phyloP scores from a whole-genome alignment of 2,797 vertebrate species.

The Meda fulgida region DNA sequence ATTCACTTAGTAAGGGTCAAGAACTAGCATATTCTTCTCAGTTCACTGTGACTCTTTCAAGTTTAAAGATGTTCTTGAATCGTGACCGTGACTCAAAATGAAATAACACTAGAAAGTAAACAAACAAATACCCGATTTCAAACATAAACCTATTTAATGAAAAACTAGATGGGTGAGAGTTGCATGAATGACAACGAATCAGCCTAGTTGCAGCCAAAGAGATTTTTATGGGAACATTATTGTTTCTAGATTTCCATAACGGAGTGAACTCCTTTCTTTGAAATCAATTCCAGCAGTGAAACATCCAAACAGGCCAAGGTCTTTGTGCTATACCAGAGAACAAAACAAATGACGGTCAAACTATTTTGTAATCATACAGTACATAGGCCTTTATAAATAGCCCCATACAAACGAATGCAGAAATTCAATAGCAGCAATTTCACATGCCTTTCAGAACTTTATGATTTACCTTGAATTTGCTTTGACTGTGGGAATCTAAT shows the following conservation, averaged over 20 bases:
- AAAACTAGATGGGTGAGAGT: background rate
- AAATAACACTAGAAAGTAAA: background rate
- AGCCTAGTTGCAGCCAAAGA: background rate
- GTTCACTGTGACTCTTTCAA: background rate
- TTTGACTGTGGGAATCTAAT: conserved; percentile 51
- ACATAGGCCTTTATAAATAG: conserved; percentile 1
- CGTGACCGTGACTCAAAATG: background rate
- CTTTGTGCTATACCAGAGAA: background rate
- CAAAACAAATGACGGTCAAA: background rate
- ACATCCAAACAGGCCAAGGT: background rate
- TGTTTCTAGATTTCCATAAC: background rate
- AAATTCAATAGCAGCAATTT: conserved; percentile 7
- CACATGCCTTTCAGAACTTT: conserved; percentile 10
- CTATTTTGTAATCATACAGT: background rate
- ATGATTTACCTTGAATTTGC: conserved; percentile 35
- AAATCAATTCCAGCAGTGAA: conserved; percentile 5
- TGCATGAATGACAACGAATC: background rate
- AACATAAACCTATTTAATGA: background rate
- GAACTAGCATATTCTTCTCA: background rate
- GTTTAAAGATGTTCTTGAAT: conserved; percentile 1
- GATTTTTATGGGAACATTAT: conserved; percentile 10
- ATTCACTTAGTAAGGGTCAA: background rate
- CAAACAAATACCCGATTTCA: too few species aligned
- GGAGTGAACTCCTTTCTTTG: background rate
- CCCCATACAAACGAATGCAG: background rate